Evolutionary conservation across 1,140 invertebrate genomes (phyloP), one percentile per base, ranked within the genome.

Genomic region (Dryas iulia): DNA sequence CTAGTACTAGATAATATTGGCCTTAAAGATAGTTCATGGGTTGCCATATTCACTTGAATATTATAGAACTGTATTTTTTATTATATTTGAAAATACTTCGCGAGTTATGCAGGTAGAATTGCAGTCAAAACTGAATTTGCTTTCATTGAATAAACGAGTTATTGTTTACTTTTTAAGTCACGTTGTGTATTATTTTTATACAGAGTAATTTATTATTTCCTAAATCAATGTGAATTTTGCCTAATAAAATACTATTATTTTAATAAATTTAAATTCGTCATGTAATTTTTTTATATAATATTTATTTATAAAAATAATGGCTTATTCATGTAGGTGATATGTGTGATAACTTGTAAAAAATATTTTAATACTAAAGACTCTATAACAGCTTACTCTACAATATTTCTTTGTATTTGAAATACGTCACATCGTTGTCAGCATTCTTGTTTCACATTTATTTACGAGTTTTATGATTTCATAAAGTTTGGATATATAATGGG

Each of bases 1-100:
- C 95, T 92, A 3, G 92, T 91, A 47, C 88, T 87, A 3, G 94
- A 94, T 18, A 86, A 56, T 2, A 88, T 73, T 5, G 83, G 75
- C 54, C 78, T 84, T 3, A 91, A 66, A 7, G 82, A 79, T 21
- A 69, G 65, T 6, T 31, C 71, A 33, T 77, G 66, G 26, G 58
- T 81, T 11, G 81, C 78, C 88, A 90, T 90, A 35, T 74, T 67
- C 14, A 21, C 39, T 47, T 47, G 7, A 21, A 18, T 18, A 10
- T 8, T 47, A 28, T 28, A 6, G 6, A 14, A 21, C 10, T 47
- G 1, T 21, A 21, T 3, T 47, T 28, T 28, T 28, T 3, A 28
- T 28, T 28, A 6, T 28, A 28, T 28, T n/a, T 47, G 21, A 47
- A 10, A 8, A 47, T 47, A 47, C 14, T 47, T 2, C 14, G 21